A percentile compares a stretch with the other conserved stretches of the same genome.
Evolutionary conservation across 2,888 invertebrate genomes (phyloP).

Genomic region (Idaea dimidiata): DNA sequence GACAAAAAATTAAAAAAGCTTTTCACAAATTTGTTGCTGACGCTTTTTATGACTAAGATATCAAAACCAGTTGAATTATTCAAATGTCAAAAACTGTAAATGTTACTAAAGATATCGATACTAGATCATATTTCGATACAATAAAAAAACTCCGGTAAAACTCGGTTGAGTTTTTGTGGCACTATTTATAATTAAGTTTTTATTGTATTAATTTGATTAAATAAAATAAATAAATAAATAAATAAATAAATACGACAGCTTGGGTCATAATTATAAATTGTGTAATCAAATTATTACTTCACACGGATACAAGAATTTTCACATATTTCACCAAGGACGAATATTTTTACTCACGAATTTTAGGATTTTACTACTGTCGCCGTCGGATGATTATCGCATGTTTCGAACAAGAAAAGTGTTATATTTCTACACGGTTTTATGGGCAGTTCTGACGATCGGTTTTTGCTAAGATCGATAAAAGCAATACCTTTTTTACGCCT

Average conservation of each 20-base stretch:
- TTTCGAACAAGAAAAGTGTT: slow-evolving; percentile 14
- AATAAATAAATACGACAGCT: not conserved
- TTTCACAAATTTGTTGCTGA: slow-evolving; percentile 32
- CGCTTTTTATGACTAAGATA: slow-evolving; percentile 8
- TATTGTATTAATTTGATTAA: too few species aligned
- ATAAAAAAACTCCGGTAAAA: too few species aligned
- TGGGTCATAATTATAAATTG: slow-evolving; percentile 6
- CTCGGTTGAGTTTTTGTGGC: too few species aligned
- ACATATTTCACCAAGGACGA: slow-evolving; percentile 45
- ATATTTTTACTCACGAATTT: slow-evolving; percentile 41
- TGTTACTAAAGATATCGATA: too few species aligned
- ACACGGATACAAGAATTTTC: slow-evolving; percentile 41
- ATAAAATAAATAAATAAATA: too few species aligned
- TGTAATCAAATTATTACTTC: slow-evolving; percentile 23
- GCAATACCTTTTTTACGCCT: slow-evolving; percentile 59
- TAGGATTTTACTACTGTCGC: slow-evolving; percentile 30
- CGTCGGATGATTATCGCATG: not conserved
- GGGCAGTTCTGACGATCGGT: slow-evolving; percentile 52
- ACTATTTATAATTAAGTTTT: too few species aligned
- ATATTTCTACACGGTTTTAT: slow-evolving; percentile 49
- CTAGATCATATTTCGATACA: too few species aligned
- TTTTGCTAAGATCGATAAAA: slow-evolving; percentile 41
- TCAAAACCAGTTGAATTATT: slow-evolving; percentile 2
- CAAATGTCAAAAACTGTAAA: not conserved
- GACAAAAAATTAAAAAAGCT: slow-evolving; percentile 27